Evolutionary conservation across 2,888 invertebrate species (phyloP), one percentile per base, ranked within the genome.

Genomic region (Mesorhabditis belari): DNA sequence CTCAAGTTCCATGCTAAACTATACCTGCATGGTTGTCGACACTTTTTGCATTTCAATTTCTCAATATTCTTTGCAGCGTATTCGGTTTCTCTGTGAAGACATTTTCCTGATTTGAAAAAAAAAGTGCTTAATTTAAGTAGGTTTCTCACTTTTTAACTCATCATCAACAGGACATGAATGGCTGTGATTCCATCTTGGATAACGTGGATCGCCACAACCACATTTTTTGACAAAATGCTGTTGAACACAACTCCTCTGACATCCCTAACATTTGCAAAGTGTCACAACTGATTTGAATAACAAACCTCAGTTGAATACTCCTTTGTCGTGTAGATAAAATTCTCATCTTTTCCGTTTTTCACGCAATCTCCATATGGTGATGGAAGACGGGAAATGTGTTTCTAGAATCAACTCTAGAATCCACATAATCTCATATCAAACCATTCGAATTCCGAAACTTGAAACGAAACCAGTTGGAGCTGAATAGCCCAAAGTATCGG

Each of bases 171-270:
- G 77, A 61, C 79, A 79, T 52, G 76, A 77, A n/a, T 65, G 63
- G 6, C 59, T 58, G 28, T 69, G 66, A 50, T 62, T 58, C 49
- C 69, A 74, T 2, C 64, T 62, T 2, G 80, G 80, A 60, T 75
- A 80, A 5, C 79, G 60, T 0, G 80, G 80, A 66, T 80, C 80
- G n/a, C 77, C 78, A 59, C 80, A 80, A 12, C 75, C 76, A 55
- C 80, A 80, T 17, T 60, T 63, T 5, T 57, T 27, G 12, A 75
- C 65, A 19, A 79, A 60, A 55, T 70, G 69, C 25, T 69, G 63
- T 50, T 77, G 67, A 50, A 77, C 73, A 58, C 77, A 78, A 61
- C 72, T 73, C n/a, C 78, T 61, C 61, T 79, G 75, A 57, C 78
- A 79, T 4, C 73, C 76, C 71, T 74, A 51, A 56, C 65, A 25